Evolutionary conservation across 1,140 invertebrate species (phyloP), one percentile per base, ranked within the genome.

Genomic region (Procambarus clarkii): DNA sequence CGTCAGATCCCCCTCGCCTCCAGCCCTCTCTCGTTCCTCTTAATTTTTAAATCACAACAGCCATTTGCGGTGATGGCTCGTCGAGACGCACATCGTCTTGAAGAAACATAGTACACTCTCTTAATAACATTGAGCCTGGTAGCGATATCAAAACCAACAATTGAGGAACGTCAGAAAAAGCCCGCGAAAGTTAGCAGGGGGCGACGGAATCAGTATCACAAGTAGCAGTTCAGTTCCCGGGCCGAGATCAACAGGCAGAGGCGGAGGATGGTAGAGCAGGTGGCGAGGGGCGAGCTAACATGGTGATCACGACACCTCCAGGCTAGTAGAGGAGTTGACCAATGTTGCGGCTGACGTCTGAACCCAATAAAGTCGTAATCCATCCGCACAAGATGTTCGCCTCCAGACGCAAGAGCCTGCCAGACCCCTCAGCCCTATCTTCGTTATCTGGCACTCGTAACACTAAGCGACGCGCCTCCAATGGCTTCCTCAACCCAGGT

Each of bases 401-500:
- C 71, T 60, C 76, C 54, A 24, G 89, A 79, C 89, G 89, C 76
- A 91, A 91, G 89, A 86, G 82, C 48, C 82, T 91, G 34, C 89
- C 89, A 11, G 89, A 91, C 82, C 9, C 89, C 76, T 91, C 89
- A 15, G 13, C 48, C 82, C 18, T 64, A 34, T n/a, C 81, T 15
- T 48, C 74, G 7, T 3, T 82, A 8, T 54, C 69, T 0, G 9
- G 81, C 64, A 24, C 44, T 15, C 74, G 82, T n/a, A 80, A 50
- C 82, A 80, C 71, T 50, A 91, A 91, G 58, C 24, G 89, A 83
- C 74, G 89, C 7, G 82, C 89, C 54, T 91, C 89, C 76, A 91
- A 86, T 86, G 89, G 89, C 76, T 91, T 91, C 76, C 89, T 91
- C 34, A 91, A 91, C 77, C 89, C 89, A 91, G 89, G 89, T 91